phyloP scores from a whole-genome alignment of 2,888 invertebrate species.

The Drosophila atripex region DNA sequence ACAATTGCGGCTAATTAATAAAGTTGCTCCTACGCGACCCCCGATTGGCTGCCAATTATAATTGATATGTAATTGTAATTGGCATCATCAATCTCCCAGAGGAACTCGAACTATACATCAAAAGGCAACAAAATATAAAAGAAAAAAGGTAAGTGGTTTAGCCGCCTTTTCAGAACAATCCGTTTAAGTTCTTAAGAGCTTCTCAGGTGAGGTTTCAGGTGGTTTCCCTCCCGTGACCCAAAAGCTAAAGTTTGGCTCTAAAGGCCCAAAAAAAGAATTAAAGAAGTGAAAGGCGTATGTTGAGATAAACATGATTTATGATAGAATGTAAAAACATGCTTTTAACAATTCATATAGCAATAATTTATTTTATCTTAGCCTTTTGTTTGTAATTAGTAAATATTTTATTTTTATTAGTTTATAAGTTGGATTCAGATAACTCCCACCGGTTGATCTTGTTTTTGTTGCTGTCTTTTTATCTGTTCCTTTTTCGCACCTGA shows the following conservation, averaged over 20 bases:
- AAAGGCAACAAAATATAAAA: neutral
- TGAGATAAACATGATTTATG: constrained; percentile 18
- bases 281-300: neutral
- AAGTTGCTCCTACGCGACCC: constrained; percentile 26
- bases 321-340: neutral
- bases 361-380: too few species aligned
- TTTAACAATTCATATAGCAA: too few species aligned
- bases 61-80: constrained; percentile 40
- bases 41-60: constrained; percentile 24
- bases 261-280: neutral
- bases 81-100: constrained; percentile 24
- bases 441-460: constrained; percentile 47
- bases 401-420: neutral
- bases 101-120: neutral
- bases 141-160: constrained; percentile 12
- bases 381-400: too few species aligned
- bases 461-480: constrained; percentile 54
- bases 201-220: neutral
- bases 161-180: constrained; percentile 36
- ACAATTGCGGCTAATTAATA: constrained; percentile 58
- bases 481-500: neutral
- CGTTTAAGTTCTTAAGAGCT: neutral
- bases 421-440: neutral
- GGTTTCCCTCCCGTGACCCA: constrained; percentile 15
- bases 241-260: constrained; percentile 12